Conservation (phyloP, 2,797 vertebrate species). For the Sebastes umbrosus region DNA sequence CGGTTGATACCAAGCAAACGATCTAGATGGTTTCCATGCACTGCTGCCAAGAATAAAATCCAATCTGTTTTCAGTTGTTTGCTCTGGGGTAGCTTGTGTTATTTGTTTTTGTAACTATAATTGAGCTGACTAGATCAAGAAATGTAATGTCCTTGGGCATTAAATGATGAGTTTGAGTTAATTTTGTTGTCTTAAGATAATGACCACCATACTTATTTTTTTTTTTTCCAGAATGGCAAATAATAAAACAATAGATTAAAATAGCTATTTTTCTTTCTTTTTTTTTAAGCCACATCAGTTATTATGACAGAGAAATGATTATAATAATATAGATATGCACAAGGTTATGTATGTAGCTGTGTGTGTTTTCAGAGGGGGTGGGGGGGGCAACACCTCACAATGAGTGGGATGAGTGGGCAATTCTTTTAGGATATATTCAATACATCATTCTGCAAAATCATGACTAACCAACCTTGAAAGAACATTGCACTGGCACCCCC, state of each 20-base stretch:
- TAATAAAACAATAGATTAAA: background rate
- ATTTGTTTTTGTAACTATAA: background rate
- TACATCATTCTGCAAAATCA: background rate
- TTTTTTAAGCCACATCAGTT: background rate
- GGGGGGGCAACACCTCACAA: background rate
- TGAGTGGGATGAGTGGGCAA: no score
- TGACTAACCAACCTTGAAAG: background rate
- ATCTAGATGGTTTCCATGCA: background rate
- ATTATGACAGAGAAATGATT: background rate
- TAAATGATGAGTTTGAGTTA: background rate
- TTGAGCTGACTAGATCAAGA: background rate
- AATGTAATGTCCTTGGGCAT: background rate
- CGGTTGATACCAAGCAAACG: background rate
- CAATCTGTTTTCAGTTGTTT: background rate
- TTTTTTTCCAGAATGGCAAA: no score
- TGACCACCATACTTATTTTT: background rate
- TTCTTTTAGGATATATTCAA: background rate
- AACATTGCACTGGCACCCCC: background rate
- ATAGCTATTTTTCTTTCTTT: background rate
- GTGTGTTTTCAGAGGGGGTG: background rate
- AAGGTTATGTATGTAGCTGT: background rate
- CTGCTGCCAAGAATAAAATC: background rate
- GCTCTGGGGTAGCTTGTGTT: background rate
- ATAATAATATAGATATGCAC: background rate
- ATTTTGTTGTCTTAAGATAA: background rate